Evolutionary conservation across 2,113 vertebrate species (phyloP), one percentile per base, ranked within the genome.

Genomic region (Cheilinus undulatus): DNA sequence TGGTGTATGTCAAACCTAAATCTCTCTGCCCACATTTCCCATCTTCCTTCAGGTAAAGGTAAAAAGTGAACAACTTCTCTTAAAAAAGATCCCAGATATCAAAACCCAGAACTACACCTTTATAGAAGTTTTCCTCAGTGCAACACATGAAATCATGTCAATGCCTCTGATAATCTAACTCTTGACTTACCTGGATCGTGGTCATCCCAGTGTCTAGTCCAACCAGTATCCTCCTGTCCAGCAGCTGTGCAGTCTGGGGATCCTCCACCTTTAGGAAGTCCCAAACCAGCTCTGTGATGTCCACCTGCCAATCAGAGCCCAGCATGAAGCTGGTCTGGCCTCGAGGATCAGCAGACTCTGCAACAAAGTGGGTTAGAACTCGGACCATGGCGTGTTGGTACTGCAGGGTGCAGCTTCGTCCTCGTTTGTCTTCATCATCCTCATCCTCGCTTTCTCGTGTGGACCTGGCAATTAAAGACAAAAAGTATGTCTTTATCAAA

Each of bases 211-310:
- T 89, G 83, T 96, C 95, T 3, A 93, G 90, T 12, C 98, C 97
- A 0, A 95, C 86, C 69, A 99, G 89, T 45, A 97, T 80, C 52
- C 94, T 93, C 64, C 94, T 92, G 43, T 95, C 95, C 80, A 93
- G 93, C 0, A 99, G 92, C 57, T 88, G 89, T 80, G 95, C 98
- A 20, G 98, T 77, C 1, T 94, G 95, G 0, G 96, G 92, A 1
- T 97, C 91, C 78, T 98, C 96, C 30, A 99, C 93, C 34, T 97
- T 97, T 93, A 99, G 90, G 77, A 96, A 99, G 79, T 97, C 96
- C 56, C 87, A 93, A 23, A 99, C 96, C 73, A 99, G 86, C 77
- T 96, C 95, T 0, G 96, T 98, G 82, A 99, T 93, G 90, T 99
- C 98, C 7, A 96, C 90, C 76, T 98, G 98, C 98, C 97, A 99